Evolutionary conservation across 2,113 vertebrate species (phyloP).

Genomic region (Amphiprion ocellaris): DNA sequence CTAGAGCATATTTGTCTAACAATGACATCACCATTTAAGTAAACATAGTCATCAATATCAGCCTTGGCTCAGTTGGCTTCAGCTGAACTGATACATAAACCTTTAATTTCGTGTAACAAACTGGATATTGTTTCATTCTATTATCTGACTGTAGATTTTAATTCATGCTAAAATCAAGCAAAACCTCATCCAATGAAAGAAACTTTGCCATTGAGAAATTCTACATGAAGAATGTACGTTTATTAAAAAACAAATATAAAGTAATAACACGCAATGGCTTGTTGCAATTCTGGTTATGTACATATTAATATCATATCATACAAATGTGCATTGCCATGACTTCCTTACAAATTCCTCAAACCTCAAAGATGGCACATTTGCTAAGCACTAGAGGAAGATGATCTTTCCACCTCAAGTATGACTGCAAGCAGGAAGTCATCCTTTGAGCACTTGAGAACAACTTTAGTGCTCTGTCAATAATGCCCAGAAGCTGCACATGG

Average conservation of each 20-base stretch:
- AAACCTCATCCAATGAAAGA: not conserved
- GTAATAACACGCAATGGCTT: constrained; percentile 49
- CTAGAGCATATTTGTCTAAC: too few relatives aligned
- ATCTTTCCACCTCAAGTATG: constrained; percentile 31
- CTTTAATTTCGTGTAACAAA: too few relatives aligned
- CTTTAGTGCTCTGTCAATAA: not conserved
- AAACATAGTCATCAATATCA: too few relatives aligned
- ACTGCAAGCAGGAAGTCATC: constrained; percentile 41
- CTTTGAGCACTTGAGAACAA: constrained; percentile 23
- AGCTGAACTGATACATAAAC: too few relatives aligned
- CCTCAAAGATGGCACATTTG: constrained; percentile 18
- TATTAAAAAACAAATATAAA: constrained; percentile 70
- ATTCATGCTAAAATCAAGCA: not conserved
- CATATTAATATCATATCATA: constrained; percentile 57
- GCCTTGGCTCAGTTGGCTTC: too few relatives aligned
- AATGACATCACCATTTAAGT: too few relatives aligned
- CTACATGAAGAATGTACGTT: constrained; percentile 28
- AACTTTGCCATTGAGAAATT: not conserved
- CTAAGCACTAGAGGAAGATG: constrained; percentile 29
- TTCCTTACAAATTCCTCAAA: constrained; percentile 26
- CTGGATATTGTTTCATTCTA: too few relatives aligned
- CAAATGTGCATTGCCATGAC: constrained; percentile 43
- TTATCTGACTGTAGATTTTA: too few relatives aligned
- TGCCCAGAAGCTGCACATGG: constrained; percentile 10
- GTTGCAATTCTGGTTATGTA: constrained; percentile 29